A percentile compares a stretch with the other conserved stretches of the same genome.
Evolutionary conservation across 2,113 vertebrate genomes (phyloP).

Genomic region (Oostethus manadensis): DNA sequence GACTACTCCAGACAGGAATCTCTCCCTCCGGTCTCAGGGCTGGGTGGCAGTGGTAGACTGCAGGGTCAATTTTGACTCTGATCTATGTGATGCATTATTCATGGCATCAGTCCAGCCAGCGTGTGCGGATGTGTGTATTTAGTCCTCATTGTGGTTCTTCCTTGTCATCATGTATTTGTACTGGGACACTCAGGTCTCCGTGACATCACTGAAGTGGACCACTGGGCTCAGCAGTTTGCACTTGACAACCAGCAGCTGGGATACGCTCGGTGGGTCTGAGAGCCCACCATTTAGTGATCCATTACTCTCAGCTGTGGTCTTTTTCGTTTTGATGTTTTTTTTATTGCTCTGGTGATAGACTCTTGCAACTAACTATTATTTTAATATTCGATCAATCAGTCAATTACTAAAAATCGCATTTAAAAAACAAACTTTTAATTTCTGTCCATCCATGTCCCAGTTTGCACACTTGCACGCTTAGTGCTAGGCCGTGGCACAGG

Average conservation of each 20-base stretch:
- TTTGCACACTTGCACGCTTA: too few relatives aligned
- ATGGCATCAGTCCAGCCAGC: conserved; percentile 34
- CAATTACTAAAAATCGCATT: too few relatives aligned
- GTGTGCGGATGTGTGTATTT: conserved; percentile 9
- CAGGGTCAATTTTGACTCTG: conserved; percentile 58
- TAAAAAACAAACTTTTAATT: too few relatives aligned
- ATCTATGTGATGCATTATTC: conserved; percentile 65
- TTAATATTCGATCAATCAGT: too few relatives aligned
- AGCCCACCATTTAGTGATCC: conserved; percentile 9
- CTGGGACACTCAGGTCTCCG: conserved; percentile 21
- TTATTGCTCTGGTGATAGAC: too few relatives aligned
- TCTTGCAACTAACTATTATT: too few relatives aligned
- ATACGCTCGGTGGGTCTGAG: conserved; percentile 48
- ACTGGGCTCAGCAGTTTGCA: conserved; percentile 54
- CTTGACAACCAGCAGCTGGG: conserved; percentile 53
- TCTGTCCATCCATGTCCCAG: too few relatives aligned
- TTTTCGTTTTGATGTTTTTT: neutral
- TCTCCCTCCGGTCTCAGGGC: conserved; percentile 50
- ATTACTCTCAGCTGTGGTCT: neutral
- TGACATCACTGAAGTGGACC: conserved; percentile 41
- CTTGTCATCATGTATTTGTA: conserved; percentile 36
- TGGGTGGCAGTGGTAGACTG: conserved; percentile 51
- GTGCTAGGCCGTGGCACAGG: too few relatives aligned
- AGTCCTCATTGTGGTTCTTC: conserved; percentile 4
- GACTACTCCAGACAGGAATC: conserved; percentile 54